Evolutionary conservation across 1,140 invertebrate genomes (phyloP), one percentile per base, ranked within the genome.

Genomic region (Eupeodes corollae): DNA sequence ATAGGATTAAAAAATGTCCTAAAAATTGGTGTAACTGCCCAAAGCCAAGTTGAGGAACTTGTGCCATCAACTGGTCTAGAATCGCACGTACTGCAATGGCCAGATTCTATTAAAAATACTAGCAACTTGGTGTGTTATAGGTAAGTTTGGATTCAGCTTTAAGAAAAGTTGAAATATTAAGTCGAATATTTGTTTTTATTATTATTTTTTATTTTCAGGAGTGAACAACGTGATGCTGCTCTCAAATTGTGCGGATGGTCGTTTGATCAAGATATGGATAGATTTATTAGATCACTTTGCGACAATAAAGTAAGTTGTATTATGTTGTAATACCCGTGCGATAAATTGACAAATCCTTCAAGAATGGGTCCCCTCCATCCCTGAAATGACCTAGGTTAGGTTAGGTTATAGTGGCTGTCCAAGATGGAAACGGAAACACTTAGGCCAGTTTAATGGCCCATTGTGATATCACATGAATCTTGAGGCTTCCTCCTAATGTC

Each of bases 181-280:
- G 21, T 8, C 8, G 8, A 26, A 26, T 26, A 26, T 26, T 26
- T 26, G 3, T 26, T 47, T 12, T 44, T 10, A 31, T n/a, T n/a
- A 50, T 59, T 42, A 43, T 46, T 40, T 48, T 49, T 42, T 61
- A 66, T 68, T 42, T 57, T 33, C 33, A 86, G 84, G 54, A 86
- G 83, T 48, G 75, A 80, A 46, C 85, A 88, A 57, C 73, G 91
- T 48, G 80, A 84, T 48, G 79, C 82, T 63, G 86, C 84, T 1
- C 68, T 93, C 41, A 79, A 85, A 57, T 70, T 95, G 40, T 94
- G 91, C 72, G 88, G 88, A 13, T 95, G 91, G 91, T 77, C 78
- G 50, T 80, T 81, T 59, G 83, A 88, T 53, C 52, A 55, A 9
- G 62, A 65, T 26, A 41, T 65, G 44, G 63, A 65, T n/a, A 52